phyloP scores from a whole-genome alignment of 2,888 invertebrate species.

The Danaus chrysippus region DNA sequence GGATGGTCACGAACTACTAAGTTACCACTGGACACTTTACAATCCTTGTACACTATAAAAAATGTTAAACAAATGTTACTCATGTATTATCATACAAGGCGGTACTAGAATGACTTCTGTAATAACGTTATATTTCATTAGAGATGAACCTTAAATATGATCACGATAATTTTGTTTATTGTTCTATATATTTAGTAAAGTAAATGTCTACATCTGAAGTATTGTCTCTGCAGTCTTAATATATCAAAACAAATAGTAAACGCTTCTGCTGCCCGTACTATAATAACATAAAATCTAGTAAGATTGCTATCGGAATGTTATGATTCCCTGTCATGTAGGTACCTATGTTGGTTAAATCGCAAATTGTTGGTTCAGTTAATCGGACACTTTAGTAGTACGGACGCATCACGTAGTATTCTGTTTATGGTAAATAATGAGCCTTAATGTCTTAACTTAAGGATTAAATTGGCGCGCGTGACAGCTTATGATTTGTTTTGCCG shows the following conservation, averaged over 20 bases:
- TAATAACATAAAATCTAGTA: constrained; percentile 66
- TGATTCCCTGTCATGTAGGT: constrained; percentile 57
- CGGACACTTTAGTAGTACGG: constrained; percentile 50
- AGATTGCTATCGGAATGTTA: constrained; percentile 60
- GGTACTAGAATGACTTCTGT: neutral
- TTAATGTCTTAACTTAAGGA: constrained; percentile 40
- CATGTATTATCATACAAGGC: neutral
- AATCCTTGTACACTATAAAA: constrained; percentile 4
- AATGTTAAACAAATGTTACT: neutral
- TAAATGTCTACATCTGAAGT: no score
- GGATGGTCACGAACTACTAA: constrained; percentile 23
- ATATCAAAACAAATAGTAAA: no score
- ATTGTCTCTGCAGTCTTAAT: no score
- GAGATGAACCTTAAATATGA: neutral
- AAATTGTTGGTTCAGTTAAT: constrained; percentile 65
- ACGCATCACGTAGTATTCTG: constrained; percentile 36
- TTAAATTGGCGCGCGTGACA: constrained; percentile 34
- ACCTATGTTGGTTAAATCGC: constrained; percentile 63
- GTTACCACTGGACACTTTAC: constrained; percentile 18
- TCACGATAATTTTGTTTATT: neutral
- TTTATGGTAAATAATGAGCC: constrained; percentile 38
- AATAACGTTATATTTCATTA: neutral
- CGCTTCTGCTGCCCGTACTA: constrained; percentile 51
- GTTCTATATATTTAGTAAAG: no score
- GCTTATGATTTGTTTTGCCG: constrained; percentile 36